These are phyloP conservation scores for Oncorhynchus gorbuscha DNA, from an alignment of 2,113 vertebrate genomes.

Conservation along the genomic window DNA sequence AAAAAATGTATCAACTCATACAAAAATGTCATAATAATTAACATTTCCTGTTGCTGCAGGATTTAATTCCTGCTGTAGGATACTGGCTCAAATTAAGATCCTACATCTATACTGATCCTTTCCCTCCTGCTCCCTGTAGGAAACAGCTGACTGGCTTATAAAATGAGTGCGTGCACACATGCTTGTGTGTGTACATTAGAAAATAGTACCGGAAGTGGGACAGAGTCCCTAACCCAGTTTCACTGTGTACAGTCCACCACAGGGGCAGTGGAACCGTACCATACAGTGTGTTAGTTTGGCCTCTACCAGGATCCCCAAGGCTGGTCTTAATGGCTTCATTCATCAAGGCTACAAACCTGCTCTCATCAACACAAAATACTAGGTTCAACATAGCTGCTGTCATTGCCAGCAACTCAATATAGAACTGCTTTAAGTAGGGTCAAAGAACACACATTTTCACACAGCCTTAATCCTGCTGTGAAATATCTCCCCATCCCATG, in stretches of 20 bases:
- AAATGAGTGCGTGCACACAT: background rate
- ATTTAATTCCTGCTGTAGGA: no score
- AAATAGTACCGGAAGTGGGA: no score
- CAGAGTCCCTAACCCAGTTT: background rate
- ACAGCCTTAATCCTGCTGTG: background rate
- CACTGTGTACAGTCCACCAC: conserved; percentile 4
- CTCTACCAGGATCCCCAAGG: conserved; percentile 26
- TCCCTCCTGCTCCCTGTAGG: background rate
- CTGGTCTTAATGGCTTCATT: conserved; percentile 33
- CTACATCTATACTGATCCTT: background rate
- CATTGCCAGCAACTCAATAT: conserved; percentile 2
- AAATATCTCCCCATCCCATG: background rate
- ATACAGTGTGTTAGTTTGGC: background rate
- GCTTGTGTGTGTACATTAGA: background rate
- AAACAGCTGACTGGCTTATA: background rate
- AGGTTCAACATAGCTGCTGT: conserved; percentile 1
- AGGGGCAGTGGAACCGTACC: conserved; percentile 9
- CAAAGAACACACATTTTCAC: conserved; percentile 9
- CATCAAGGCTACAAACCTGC: conserved; percentile 31
- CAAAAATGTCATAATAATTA: no score
- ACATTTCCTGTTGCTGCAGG: no score
- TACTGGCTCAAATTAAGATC: no score
- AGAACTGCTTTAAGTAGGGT: background rate
- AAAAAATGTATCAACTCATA: no score
- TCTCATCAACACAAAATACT: conserved; percentile 30